Conservation (phyloP, 1,140 invertebrate species). For the Drosophila punjabiensis region DNA sequence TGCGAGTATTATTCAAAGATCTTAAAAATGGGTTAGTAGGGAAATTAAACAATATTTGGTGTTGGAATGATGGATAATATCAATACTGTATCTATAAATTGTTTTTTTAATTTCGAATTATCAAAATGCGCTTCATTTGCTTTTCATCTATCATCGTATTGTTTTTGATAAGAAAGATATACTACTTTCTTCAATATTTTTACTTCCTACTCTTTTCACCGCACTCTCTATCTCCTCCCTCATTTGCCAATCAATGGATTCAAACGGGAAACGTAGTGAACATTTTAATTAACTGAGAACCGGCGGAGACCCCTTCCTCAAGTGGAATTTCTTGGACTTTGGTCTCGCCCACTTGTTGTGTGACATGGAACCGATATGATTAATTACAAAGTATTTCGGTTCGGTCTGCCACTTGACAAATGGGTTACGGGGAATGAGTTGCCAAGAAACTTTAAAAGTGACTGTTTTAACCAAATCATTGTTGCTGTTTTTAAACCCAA, state of each 20-base stretch:
- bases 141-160: neutral
- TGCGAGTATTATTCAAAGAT: neutral
- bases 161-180: neutral
- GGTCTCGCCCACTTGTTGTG: constrained; percentile 46
- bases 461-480: neutral
- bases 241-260: constrained; percentile 25
- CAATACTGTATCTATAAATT: too few species aligned
- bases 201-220: neutral
- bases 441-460: neutral
- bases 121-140: too few species aligned
- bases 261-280: constrained; percentile 17
- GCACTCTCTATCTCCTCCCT: neutral
- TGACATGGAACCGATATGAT: constrained; percentile 41
- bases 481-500: neutral
- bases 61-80: neutral
- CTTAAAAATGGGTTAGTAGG: neutral
- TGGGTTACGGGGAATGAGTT: constrained; percentile 7
- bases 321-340: constrained; percentile 64
- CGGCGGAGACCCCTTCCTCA: constrained; percentile 25
- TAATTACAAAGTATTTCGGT: constrained; percentile 57
- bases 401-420: constrained; percentile 50
- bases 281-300: constrained; percentile 46
- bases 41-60: neutral
- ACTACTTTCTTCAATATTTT: neutral
- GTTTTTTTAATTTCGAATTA: too few species aligned